Evolutionary conservation across 2,888 invertebrate genomes (phyloP).

Genomic region (Agrochola lychnidis): DNA sequence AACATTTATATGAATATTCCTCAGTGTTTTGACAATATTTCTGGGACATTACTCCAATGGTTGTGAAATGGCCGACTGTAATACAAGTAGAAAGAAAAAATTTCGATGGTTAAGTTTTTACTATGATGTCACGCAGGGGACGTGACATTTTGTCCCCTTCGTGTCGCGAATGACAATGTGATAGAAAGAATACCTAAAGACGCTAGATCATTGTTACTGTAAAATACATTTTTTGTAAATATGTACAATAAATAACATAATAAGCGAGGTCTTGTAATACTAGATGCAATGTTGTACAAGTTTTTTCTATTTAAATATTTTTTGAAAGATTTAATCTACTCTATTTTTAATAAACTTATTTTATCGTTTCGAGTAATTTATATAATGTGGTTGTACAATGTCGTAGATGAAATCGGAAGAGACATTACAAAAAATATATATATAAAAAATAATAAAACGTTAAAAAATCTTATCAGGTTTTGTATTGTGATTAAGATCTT

Average conservation of each 20-base stretch:
- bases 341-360: slow-evolving; percentile 90
- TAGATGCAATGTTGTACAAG: slow-evolving; percentile 90
- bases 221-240: slow-evolving; percentile 89
- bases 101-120: slow-evolving; percentile 67
- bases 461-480: slow-evolving; percentile 86
- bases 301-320: slow-evolving; percentile 88
- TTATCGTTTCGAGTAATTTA: slow-evolving; percentile 90
- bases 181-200: slow-evolving; percentile 90
- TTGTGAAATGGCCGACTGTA: slow-evolving; percentile 80
- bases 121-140: slow-evolving; percentile 67
- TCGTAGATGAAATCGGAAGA: slow-evolving; percentile 86
- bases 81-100: slow-evolving; percentile 60
- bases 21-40: slow-evolving; percentile 74
- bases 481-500: slow-evolving; percentile 79
- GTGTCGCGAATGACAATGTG: slow-evolving; percentile 83
- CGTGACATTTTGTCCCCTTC: slow-evolving; percentile 40
- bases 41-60: slow-evolving; percentile 71
- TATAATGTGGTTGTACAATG: slow-evolving; percentile 90
- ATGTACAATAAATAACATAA: slow-evolving; percentile 88
- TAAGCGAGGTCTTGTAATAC: slow-evolving; percentile 87
- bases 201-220: slow-evolving; percentile 90
- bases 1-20: slow-evolving; percentile 58
- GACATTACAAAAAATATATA: slow-evolving; percentile 86
- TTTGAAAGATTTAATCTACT: slow-evolving; percentile 90
- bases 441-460: slow-evolving; percentile 89